Evolutionary conservation across 2,113 vertebrate genomes (phyloP), one percentile per base, ranked within the genome.

Genomic region (Alexandromys fortis): DNA sequence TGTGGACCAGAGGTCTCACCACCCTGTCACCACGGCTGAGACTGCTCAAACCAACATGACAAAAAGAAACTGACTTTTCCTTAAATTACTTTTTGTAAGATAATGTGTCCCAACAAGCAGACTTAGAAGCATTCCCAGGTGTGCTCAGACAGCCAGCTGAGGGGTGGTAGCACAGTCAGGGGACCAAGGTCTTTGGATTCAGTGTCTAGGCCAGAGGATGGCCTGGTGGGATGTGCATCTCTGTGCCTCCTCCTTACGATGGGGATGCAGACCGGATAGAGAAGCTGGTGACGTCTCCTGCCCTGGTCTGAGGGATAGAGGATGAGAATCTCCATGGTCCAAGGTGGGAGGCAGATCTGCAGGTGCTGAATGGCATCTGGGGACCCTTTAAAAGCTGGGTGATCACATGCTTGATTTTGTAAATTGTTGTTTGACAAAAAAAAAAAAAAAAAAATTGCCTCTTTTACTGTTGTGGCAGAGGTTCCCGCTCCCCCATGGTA

Each of bases 321-420:
- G 16, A 55, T n/a, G 63, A 75, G 17, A 33, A 13, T 77, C 61
- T 35, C 86, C 35, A 38, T 33, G 76, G 6, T 16, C 65, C 0
- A 1, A 52, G 55, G 47, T 7, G 4, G 24, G 22, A 49, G 30
- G 33, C 49, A 45, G 30, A 55, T 30, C 26, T 6, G 38, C 16
- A 63, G n/a, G 8, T 17, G 1, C 22, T 72, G 42, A 26, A 22
- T 2, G 42, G 38, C 11, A 6, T 0, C 16, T 0, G 0, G 0
- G 26, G 70, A 47, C 13, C 8, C 12, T 63, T 14, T 3, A 35
- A 76, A 78, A 75, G 9, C 12, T 7, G 11, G 58, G 33, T 26
- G 24, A 45, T 8, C n/a, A 75, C 30, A 3, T 5, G 65, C 26
- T 72, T 30, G 38, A 33, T 26, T n/a, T 76, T 68, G 19, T 52